Conservation (phyloP, 1,140 invertebrate species). For the Planococcus citri region DNA sequence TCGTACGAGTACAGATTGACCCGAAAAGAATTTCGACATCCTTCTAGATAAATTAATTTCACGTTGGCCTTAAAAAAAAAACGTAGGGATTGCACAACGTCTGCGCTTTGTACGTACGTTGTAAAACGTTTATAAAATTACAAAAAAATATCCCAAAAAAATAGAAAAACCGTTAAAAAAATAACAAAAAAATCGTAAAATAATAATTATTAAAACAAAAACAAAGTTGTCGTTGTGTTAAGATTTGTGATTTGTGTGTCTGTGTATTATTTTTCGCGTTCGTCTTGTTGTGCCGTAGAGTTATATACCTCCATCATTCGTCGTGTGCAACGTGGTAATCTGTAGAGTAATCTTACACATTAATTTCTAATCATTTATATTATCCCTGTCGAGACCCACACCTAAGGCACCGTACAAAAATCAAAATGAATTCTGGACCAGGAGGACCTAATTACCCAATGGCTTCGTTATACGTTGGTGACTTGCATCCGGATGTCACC, state of each 20-base stretch:
- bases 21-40: too few relatives aligned
- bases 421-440: constrained; percentile 55
- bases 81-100: constrained; percentile 9
- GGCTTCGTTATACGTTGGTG: constrained; percentile 97
- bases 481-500: constrained; percentile 94
- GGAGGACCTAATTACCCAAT: constrained; percentile 77
- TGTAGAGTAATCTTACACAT: constrained; percentile 26
- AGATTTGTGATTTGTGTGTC: too few relatives aligned
- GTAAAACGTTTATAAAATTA: constrained; percentile 5
- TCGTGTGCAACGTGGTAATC: too few relatives aligned
- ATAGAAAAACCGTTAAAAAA: constrained; percentile 58
- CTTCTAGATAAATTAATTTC: not conserved
- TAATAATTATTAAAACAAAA: constrained; percentile 41
- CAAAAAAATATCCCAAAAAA: not conserved
- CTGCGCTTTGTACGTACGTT: constrained; percentile 16
- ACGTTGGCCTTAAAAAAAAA: not conserved
- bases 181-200: constrained; percentile 48
- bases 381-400: not conserved
- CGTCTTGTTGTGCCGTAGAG: too few relatives aligned
- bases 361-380: not conserved
- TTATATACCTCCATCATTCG: too few relatives aligned
- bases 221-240: constrained; percentile 21
- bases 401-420: constrained; percentile 32
- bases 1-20: too few relatives aligned
- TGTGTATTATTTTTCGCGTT: too few relatives aligned